A percentile compares a stretch with the other conserved stretches of the same genome.
Evolutionary conservation across 2,888 invertebrate species (phyloP).

Genomic region (Rhogogaster chlorosoma): DNA sequence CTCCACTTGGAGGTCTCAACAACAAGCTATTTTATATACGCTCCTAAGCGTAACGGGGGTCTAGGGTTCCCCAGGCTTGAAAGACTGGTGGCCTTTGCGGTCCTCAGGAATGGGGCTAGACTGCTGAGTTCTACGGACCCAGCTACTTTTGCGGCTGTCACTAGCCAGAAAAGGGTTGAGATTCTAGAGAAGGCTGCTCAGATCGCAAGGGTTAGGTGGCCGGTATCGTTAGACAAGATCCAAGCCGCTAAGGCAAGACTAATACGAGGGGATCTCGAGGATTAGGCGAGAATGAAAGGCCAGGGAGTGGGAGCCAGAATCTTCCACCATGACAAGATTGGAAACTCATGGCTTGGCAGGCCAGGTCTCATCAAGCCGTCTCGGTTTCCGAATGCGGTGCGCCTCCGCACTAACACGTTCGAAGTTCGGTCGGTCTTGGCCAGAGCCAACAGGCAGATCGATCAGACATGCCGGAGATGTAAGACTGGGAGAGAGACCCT

Average conservation of each 20-base stretch:
- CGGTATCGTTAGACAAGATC: constrained; percentile 70
- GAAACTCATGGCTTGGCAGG: constrained; percentile 33
- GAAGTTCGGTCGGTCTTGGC: constrained; percentile 40
- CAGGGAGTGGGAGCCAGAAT: constrained; percentile 49
- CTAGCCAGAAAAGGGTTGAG: neutral
- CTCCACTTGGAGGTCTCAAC: constrained; percentile 34
- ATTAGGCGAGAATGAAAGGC: neutral
- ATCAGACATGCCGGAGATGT: constrained; percentile 65
- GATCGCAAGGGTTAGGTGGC: constrained; percentile 59
- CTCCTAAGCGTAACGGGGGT: constrained; percentile 16
- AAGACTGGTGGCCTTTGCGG: neutral
- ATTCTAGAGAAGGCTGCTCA: neutral
- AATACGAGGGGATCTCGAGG: neutral
- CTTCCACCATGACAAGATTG: constrained; percentile 17
- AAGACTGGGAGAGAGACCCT: constrained; percentile 65
- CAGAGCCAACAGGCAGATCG: neutral
- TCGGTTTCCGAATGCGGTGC: constrained; percentile 44
- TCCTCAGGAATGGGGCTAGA: neutral
- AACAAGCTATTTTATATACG: constrained; percentile 10
- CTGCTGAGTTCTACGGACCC: too few species aligned
- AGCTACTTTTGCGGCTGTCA: too few species aligned
- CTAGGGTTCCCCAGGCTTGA: constrained; percentile 16
- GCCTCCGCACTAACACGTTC: constrained; percentile 55
- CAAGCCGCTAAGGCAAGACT: neutral
- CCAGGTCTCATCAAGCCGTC: constrained; percentile 26